Evolutionary conservation across 2,888 invertebrate species (phyloP).

Genomic region (Kryphioiulus occultus): DNA sequence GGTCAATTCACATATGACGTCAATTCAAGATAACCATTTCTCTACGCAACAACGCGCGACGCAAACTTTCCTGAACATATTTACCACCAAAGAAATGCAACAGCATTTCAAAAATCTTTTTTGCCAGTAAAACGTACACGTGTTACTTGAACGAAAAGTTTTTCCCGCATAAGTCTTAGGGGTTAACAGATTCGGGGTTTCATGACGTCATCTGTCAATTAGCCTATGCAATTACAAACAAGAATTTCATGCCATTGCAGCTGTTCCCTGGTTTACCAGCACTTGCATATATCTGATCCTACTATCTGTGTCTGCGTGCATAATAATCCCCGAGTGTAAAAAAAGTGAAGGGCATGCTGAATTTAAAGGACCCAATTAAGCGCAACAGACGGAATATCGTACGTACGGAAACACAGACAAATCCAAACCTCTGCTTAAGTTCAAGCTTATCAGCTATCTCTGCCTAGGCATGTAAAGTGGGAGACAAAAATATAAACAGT

Average conservation of each 20-base stretch:
- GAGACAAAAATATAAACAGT: neutral
- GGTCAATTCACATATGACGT: neutral
- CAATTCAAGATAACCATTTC: neutral
- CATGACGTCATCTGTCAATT: neutral
- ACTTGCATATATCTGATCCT: too few relatives aligned
- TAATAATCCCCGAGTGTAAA: neutral
- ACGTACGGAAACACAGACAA: constrained; percentile 35
- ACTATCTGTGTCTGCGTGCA: neutral
- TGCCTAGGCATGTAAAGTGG: constrained; percentile 3
- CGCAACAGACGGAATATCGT: neutral
- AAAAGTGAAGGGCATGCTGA: neutral
- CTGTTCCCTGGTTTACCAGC: too few relatives aligned
- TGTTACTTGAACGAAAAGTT: too few relatives aligned
- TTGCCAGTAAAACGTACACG: neutral
- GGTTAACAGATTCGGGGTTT: too few relatives aligned
- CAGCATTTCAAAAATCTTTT: neutral
- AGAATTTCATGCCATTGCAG: neutral
- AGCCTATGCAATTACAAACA: neutral
- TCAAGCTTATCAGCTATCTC: constrained; percentile 16
- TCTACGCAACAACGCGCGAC: too few relatives aligned
- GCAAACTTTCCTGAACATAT: too few relatives aligned
- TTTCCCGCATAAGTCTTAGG: too few relatives aligned
- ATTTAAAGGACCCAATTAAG: neutral
- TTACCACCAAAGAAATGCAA: too few relatives aligned
- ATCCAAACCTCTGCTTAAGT: neutral